Conservation (phyloP, 2,113 vertebrate genomes). For the Channa maculata region DNA sequence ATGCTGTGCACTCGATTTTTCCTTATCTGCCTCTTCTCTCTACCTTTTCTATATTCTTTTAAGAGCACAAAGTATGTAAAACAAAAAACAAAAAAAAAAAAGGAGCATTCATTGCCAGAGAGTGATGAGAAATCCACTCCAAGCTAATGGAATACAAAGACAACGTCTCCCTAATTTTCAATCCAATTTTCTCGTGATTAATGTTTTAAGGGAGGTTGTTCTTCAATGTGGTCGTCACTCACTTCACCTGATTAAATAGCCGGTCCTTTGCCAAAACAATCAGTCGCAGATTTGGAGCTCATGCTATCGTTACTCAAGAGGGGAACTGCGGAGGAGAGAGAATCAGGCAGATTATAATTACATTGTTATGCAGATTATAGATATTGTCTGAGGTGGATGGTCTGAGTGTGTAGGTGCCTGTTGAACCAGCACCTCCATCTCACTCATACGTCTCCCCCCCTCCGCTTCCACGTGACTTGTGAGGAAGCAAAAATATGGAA, state of each 20-base stretch:
- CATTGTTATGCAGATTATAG: slow-evolving; percentile 66
- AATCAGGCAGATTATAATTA: slow-evolving; percentile 59
- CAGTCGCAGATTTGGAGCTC: slow-evolving; percentile 31
- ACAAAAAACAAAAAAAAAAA: slow-evolving; percentile 26
- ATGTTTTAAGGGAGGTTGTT: slow-evolving; percentile 42
- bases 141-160: slow-evolving; percentile 64
- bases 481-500: neutral
- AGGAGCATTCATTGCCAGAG: slow-evolving; percentile 17
- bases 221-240: slow-evolving; percentile 49
- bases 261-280: slow-evolving; percentile 65
- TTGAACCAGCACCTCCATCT: slow-evolving; percentile 21
- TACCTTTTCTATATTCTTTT: slow-evolving; percentile 27
- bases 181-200: slow-evolving; percentile 72
- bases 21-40: slow-evolving; percentile 17
- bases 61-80: slow-evolving; percentile 21
- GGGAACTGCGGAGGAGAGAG: slow-evolving; percentile 10
- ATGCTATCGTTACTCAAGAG: slow-evolving; percentile 28
- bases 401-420: slow-evolving; percentile 32
- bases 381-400: slow-evolving; percentile 40
- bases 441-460: neutral
- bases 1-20: neutral
- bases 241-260: slow-evolving; percentile 70
- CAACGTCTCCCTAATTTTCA: slow-evolving; percentile 57
- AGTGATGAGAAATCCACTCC: slow-evolving; percentile 55
- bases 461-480: slow-evolving; percentile 1